These are phyloP conservation scores for Heliopora coerulea DNA, from an alignment of 92 coral and sea anemone species.

Conservation along the genomic window DNA sequence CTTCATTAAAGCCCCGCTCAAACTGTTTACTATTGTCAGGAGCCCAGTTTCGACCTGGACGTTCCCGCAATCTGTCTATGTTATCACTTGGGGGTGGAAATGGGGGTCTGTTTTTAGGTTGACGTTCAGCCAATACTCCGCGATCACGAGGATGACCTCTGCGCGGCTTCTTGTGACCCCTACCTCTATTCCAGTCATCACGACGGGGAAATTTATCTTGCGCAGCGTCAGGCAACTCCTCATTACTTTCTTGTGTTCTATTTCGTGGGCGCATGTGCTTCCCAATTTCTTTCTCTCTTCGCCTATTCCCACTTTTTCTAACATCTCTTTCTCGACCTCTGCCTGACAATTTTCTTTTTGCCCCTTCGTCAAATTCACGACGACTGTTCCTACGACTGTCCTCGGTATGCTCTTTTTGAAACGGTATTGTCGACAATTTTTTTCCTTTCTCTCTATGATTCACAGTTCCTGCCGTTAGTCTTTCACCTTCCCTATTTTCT, in stretches of 20 bases:
- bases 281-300: not conserved
- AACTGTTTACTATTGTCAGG: not conserved
- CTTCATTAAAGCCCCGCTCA: slow-evolving; percentile 38
- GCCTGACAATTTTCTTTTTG: slow-evolving; percentile 36
- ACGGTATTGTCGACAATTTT: slow-evolving; percentile 6
- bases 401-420: slow-evolving; percentile 23
- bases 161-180: slow-evolving; percentile 36
- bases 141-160: not conserved
- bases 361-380: slow-evolving; percentile 3
- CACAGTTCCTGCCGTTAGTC: slow-evolving; percentile 50
- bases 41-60: slow-evolving; percentile 14
- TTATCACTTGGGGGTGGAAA: slow-evolving; percentile 26
- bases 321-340: slow-evolving; percentile 16
- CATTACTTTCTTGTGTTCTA: not conserved
- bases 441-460: not conserved
- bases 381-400: slow-evolving; percentile 4
- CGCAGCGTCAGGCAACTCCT: not conserved
- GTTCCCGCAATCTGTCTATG: slow-evolving; percentile 8
- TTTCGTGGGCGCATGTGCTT: slow-evolving; percentile 12
- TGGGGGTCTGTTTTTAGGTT: not conserved
- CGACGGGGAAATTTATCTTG: slow-evolving; percentile 8
- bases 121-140: not conserved
- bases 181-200: slow-evolving; percentile 42
- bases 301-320: slow-evolving; percentile 2
- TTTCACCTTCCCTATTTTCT: slow-evolving; percentile 63